phyloP scores from a whole-genome alignment of 1,140 invertebrate genomes.

The Drepana arcuata region DNA sequence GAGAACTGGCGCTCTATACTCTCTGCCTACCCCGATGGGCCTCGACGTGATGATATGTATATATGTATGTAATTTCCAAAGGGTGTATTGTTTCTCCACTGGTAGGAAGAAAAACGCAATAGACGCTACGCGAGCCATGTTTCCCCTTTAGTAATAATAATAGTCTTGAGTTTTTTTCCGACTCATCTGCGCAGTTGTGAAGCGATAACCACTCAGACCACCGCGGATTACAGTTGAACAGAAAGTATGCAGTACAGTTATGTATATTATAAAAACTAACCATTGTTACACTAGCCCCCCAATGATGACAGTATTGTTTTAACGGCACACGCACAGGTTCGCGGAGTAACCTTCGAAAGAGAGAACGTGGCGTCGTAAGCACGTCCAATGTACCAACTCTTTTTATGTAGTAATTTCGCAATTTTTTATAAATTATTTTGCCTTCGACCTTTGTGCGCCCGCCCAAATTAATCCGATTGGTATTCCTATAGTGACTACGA shows the following conservation, averaged over 20 bases:
- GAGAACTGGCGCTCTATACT: too few relatives aligned
- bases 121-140: too few relatives aligned
- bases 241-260: conserved; percentile 11
- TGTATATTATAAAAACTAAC: conserved; percentile 3
- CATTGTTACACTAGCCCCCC: conserved; percentile 39
- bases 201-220: too few relatives aligned
- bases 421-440: conserved; percentile 67
- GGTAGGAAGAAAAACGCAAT: too few relatives aligned
- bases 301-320: conserved; percentile 59
- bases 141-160: too few relatives aligned
- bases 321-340: conserved; percentile 52
- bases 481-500: conserved; percentile 50
- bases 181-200: too few relatives aligned
- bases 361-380: conserved; percentile 57
- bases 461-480: conserved; percentile 62
- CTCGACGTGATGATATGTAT: too few relatives aligned
- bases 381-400: conserved; percentile 67
- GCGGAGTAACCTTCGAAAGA: conserved; percentile 62
- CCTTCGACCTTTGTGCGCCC: conserved; percentile 63
- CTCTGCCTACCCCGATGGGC: too few relatives aligned
- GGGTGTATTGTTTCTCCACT: too few relatives aligned
- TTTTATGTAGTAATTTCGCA: conserved; percentile 60
- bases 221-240: too few relatives aligned
- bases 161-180: too few relatives aligned
- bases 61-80: too few relatives aligned